Evolutionary conservation across 1,140 invertebrate species (phyloP), one percentile per base, ranked within the genome.

Genomic region (Hesperophylax magnus): DNA sequence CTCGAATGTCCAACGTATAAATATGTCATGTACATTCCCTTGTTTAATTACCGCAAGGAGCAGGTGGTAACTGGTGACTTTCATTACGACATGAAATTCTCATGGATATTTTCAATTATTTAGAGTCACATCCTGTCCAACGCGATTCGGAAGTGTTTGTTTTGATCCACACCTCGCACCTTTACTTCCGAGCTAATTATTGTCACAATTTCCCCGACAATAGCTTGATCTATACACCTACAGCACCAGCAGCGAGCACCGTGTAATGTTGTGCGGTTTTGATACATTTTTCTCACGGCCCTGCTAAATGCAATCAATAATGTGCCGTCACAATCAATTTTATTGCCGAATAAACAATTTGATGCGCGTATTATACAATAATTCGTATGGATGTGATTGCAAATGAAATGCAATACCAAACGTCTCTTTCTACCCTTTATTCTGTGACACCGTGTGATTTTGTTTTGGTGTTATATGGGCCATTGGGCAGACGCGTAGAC

Each of bases 131-230:
- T 79, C 78, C 78, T 74, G 78, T 53, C n/a, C 22, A 39, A 22
- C 53, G 52, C 47, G 65, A 61, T 76, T 77, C 76, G 76, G 54
- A 60, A 63, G 58, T 53, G 78, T 79, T 71, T 69, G 65, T 79
- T 78, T 56, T 78, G 77, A 78, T 78, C 63, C 52, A 11, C 34
- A 58, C 52, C 52, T 79, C 69, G 78, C 78, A 79, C 78, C 78
- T 79, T 79, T 54, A 58, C 67, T 74, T 65, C 58, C 71, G 52
- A 75, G 56, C 52, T 75, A 54, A 75, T 75, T 47, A 47, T 47
- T 75, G 54, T 56, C 67, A 71, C 39, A 71, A 71, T 71, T 71
- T 71, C 67, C 67, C 18, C 27, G 63, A 47, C 67, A 52, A 52
- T 53, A 5, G 34, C 39, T 52, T 11, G 20, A 61, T 47, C 39